Base-by-base conservation (phyloP, 1,140 invertebrate genomes). In the Ptiloglossa arizonensis region DNA sequence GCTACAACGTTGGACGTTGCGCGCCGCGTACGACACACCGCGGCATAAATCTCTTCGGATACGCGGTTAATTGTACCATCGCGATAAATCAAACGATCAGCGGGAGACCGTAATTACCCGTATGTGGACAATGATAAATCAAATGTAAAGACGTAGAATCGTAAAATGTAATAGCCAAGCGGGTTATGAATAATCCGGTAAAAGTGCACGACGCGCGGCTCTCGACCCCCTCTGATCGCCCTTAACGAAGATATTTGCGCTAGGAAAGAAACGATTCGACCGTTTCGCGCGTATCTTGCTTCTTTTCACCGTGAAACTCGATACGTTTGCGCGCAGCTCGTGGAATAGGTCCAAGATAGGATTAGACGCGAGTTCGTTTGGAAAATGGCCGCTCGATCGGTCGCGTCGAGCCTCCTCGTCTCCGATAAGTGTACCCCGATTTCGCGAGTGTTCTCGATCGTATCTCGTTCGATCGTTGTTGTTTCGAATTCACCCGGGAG, bases 91-190 rank as follows among this genome's bases (percentile, higher is more conserved):
- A 86, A 77, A 27, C 62, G 76, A 82, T 86, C 80, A 83, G 85
- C 76, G 56, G 77, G 80, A 75, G 77, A 60, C 66, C 63, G 72
- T 86, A 86, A 86, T 86, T 86, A 86, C 72, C 80, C 56, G 41
- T 64, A 70, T 24, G 67, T 73, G 52, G 69, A 85, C 82, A 86
- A 86, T 86, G 80, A 86, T 86, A 86, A 86, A 86, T 86, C 83
- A 86, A 76, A 79, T 52, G 57, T 81, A 85, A 85, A 57, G 69
- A 85, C 78, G 70, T 72, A 48, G 35, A 62, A 79, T 46, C 77
- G 74, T 85, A 85, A 85, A 85, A 81, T 85, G 74, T 85, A 81
- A 85, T 83, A 80, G 68, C 81, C 15, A 46, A 44, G 44, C n/a
- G 29, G 56, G 44, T 62, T 72, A 60, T 71, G 56, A 70, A 77